Base-by-base conservation (phyloP, 1,140 invertebrate genomes). In the Oryctes rhinoceros region DNA sequence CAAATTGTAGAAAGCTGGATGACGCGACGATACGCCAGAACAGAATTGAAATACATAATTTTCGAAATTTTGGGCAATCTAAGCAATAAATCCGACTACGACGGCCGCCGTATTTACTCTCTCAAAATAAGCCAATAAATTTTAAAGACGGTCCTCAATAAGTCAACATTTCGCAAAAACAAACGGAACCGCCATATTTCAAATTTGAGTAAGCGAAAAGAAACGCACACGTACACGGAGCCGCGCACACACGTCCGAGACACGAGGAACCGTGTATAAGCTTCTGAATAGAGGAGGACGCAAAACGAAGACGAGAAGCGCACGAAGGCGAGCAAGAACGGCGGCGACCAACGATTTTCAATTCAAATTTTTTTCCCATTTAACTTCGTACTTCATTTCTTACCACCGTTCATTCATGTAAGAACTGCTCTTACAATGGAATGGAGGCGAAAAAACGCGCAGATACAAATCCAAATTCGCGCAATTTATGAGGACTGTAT, bases 101-200 rank as follows among this genome's bases (percentile, higher is more conserved):
- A 76, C 75, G 75, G 75, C 39, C 37, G 37, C 37, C 75, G 20
- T 76, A 76, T 76, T 76, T 76, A 76, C 75, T 47, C 37, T 35
- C 71, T 47, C 75, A 76, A 76, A 47, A 76, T 76, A 76, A 76
- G 75, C 75, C 75, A 47, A 76, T 76, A 76, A 76, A 76, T 76
- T 76, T 76, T 49, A 49, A 76, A 76, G 47, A 44, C 39, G 75
- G 47, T 71, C 11, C 75, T 76, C 75, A 76, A 76, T 76, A 76
- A 76, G 75, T 76, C 75, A 76, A 76, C 75, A 76, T 76, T 76
- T 76, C 75, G 75, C 47, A 76, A 76, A 76, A 76, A 76, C 75
- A 76, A 76, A 76, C 75, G 37, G 75, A 76, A 76, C 37, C 47
- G 75, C 35, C 75, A 76, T 76, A 76, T 76, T 76, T 76, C 75